Evolutionary conservation across 2,888 invertebrate genomes (phyloP).

Genomic region (Sialis fuliginosa): DNA sequence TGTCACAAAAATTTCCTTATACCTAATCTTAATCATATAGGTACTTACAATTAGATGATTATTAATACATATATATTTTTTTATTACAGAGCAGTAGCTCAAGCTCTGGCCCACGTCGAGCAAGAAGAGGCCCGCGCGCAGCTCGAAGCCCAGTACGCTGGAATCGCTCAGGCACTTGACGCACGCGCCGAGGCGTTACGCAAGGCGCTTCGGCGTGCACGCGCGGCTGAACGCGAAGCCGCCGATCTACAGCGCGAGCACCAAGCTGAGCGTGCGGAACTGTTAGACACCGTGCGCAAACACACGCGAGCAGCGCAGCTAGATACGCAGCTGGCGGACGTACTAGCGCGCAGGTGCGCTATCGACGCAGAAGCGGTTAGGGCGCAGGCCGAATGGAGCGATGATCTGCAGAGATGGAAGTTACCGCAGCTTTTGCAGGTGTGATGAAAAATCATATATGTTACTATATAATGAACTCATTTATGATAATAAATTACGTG

Average conservation of each 20-base stretch:
- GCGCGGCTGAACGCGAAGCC: conserved; percentile 44
- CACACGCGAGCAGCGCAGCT: conserved; percentile 53
- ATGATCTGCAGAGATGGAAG: conserved; percentile 50
- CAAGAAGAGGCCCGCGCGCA: conserved; percentile 50
- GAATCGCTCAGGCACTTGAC: conserved; percentile 60
- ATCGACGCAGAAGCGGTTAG: conserved; percentile 45
- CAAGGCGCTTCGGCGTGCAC: neutral
- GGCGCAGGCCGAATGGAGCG: conserved; percentile 52
- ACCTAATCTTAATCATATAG: too few species aligned
- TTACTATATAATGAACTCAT: too few species aligned
- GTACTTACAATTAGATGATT: too few species aligned
- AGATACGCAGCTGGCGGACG: conserved; percentile 42
- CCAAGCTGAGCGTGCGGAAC: conserved; percentile 64
- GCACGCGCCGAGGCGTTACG: conserved; percentile 48
- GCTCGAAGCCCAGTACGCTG: conserved; percentile 56
- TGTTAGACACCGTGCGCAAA: conserved; percentile 60
- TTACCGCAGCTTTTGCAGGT: conserved; percentile 34
- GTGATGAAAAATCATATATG: too few species aligned
- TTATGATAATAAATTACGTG: too few species aligned
- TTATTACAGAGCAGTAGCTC: conserved; percentile 32
- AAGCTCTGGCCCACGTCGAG: conserved; percentile 38
- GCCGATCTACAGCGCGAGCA: conserved; percentile 65
- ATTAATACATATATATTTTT: neutral
- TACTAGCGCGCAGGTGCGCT: conserved; percentile 22
- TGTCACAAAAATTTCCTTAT: too few species aligned